A percentile compares a stretch with the other conserved stretches of the same genome.
Conservation (phyloP, 2,113 vertebrate genomes). For the Porphyrio hochstetteri region DNA sequence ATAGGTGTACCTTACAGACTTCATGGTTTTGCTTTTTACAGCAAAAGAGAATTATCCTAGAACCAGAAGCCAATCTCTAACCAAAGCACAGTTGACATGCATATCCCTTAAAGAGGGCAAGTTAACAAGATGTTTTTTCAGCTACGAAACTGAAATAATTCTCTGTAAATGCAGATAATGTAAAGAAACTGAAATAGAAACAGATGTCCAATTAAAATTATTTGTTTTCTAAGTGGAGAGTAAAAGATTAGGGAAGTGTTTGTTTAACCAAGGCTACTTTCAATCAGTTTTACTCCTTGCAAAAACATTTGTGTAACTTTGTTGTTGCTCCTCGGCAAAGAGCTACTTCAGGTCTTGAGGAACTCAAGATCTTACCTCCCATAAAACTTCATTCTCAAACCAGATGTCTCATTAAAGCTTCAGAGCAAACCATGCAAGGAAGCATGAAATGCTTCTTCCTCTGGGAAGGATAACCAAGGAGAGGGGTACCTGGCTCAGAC, state of each 20-base stretch:
- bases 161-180: not conserved
- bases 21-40: not conserved
- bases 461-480: not conserved
- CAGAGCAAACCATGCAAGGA: not conserved
- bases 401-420: not conserved
- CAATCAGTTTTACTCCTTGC: not conserved
- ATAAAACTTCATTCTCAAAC: not conserved
- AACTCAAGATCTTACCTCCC: not conserved
- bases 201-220: not conserved
- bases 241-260: not conserved
- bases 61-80: not conserved
- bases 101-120: not conserved
- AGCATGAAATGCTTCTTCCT: not conserved
- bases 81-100: not conserved
- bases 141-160: not conserved
- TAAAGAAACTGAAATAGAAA: not conserved
- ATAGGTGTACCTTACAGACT: not conserved
- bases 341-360: not conserved
- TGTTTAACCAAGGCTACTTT: not conserved
- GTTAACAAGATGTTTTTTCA: not conserved
- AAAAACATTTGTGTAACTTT: not conserved
- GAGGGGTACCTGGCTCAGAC: not conserved
- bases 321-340: not conserved
- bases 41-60: not conserved
- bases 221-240: not conserved